Evolutionary conservation across 1,140 invertebrate species (phyloP).

Genomic region (Temnothorax curvispinosus): DNA sequence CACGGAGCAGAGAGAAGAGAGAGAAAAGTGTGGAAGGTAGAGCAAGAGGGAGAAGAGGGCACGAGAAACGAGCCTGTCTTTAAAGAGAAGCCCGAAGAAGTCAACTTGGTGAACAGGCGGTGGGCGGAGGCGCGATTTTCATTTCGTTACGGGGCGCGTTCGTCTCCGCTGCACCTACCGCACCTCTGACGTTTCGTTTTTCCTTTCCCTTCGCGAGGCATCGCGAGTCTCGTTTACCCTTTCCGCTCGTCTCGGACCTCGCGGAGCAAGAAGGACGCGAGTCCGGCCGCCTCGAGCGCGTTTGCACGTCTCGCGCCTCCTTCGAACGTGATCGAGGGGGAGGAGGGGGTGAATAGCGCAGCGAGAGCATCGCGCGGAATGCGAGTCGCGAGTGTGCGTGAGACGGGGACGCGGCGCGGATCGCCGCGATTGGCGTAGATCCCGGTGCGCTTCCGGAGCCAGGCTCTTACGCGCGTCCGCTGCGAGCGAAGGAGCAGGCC

Average conservation of each 20-base stretch:
- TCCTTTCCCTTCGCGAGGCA: not conserved
- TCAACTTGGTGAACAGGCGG: not conserved
- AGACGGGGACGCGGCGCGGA: conserved; percentile 31
- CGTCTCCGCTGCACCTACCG: not conserved
- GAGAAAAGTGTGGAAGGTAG: not conserved
- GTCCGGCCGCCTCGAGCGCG: not conserved
- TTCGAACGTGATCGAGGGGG: not conserved
- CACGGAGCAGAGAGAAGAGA: not conserved
- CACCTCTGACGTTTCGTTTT: not conserved
- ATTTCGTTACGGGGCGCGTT: not conserved
- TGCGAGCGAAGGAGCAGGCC: not conserved
- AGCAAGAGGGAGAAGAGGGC: not conserved
- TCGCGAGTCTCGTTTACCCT: not conserved
- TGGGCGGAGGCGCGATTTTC: not conserved
- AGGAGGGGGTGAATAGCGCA: not conserved
- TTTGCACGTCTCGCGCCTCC: not conserved
- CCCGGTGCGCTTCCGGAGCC: not conserved
- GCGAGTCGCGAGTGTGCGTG: conserved; percentile 20
- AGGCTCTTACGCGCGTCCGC: not conserved
- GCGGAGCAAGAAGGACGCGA: not conserved
- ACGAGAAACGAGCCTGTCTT: not conserved
- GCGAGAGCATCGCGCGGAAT: conserved; percentile 14
- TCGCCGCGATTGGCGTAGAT: conserved; percentile 12
- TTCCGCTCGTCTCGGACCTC: not conserved
- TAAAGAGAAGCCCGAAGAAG: not conserved